Evolutionary conservation across 2,113 vertebrate species (phyloP).

Genomic region (Garra rufa): DNA sequence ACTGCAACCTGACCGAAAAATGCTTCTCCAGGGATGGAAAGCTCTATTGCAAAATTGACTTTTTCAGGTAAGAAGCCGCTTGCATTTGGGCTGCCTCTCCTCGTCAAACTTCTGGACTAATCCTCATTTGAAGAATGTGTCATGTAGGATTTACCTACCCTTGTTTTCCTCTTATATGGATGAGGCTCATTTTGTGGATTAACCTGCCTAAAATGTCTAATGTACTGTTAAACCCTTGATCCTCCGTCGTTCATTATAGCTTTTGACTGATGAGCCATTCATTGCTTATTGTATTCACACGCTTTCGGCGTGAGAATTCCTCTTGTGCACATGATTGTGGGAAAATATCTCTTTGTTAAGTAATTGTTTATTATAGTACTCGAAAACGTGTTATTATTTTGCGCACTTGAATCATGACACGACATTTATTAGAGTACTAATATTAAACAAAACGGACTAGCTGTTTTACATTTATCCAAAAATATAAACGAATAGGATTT

Average conservation of each 20-base stretch:
- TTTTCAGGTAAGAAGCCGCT: constrained; percentile 88
- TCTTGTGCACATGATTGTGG: constrained; percentile 38
- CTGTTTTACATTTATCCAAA: neutral
- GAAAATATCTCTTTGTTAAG: constrained; percentile 35
- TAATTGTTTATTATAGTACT: constrained; percentile 66
- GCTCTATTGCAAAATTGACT: constrained; percentile 97
- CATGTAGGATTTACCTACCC: constrained; percentile 45
- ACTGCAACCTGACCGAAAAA: constrained; percentile 93
- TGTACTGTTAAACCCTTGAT: constrained; percentile 40
- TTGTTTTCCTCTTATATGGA: constrained; percentile 42
- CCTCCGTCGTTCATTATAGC: constrained; percentile 42
- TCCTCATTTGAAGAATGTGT: constrained; percentile 40
- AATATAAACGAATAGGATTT: neutral
- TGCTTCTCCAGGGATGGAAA: constrained; percentile 97
- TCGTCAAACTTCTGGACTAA: constrained; percentile 36
- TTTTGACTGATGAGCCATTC: constrained; percentile 40
- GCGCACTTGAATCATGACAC: neutral
- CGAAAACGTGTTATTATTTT: neutral
- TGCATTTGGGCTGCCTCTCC: neutral
- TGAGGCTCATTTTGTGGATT: constrained; percentile 47
- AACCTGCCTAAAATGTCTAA: constrained; percentile 47
- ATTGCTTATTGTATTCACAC: constrained; percentile 9
- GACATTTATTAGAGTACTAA: neutral
- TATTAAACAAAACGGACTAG: neutral
- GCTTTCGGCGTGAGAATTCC: constrained; percentile 8